A percentile compares a stretch with the other conserved stretches of the same genome.
phyloP scores from a whole-genome alignment of 2,888 invertebrate species.

The Sminthurides aquaticus region DNA sequence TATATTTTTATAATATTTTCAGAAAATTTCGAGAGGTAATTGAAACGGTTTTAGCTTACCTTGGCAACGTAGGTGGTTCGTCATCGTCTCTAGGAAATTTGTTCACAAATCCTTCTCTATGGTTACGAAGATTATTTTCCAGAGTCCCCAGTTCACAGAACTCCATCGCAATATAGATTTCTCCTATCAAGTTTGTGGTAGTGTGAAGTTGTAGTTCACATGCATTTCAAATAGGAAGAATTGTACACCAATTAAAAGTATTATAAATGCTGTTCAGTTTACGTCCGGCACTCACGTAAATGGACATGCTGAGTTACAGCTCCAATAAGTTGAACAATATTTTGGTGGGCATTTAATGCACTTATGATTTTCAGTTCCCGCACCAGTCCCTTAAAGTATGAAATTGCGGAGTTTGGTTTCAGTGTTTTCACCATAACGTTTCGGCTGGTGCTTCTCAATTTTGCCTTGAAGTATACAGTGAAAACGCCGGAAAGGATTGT shows the following conservation, averaged over 20 bases:
- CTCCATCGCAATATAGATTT: constrained; percentile 15
- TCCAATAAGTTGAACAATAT: constrained; percentile 11
- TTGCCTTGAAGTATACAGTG: constrained; percentile 13
- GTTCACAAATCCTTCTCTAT: constrained; percentile 11
- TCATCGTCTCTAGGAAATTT: constrained; percentile 7
- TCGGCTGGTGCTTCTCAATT: not conserved
- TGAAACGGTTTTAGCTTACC: not conserved
- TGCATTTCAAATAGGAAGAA: too few species aligned
- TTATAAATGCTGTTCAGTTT: too few species aligned
- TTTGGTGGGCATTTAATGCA: constrained; percentile 10
- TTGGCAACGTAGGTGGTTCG: not conserved
- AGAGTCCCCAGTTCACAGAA: constrained; percentile 15
- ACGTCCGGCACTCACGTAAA: not conserved
- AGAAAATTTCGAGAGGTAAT: too few species aligned
- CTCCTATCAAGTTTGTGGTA: not conserved
- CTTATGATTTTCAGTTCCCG: constrained; percentile 17
- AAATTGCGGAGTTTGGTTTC: constrained; percentile 11
- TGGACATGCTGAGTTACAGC: not conserved
- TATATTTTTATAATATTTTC: too few species aligned
- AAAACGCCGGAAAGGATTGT: constrained; percentile 11
- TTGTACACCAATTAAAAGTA: too few species aligned
- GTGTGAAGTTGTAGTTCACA: too few species aligned
- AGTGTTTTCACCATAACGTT: constrained; percentile 11
- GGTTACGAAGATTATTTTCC: constrained; percentile 13
- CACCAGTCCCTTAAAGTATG: constrained; percentile 17